Base-by-base conservation (phyloP, 2,113 vertebrate species). In the Mastomys coucha region DNA sequence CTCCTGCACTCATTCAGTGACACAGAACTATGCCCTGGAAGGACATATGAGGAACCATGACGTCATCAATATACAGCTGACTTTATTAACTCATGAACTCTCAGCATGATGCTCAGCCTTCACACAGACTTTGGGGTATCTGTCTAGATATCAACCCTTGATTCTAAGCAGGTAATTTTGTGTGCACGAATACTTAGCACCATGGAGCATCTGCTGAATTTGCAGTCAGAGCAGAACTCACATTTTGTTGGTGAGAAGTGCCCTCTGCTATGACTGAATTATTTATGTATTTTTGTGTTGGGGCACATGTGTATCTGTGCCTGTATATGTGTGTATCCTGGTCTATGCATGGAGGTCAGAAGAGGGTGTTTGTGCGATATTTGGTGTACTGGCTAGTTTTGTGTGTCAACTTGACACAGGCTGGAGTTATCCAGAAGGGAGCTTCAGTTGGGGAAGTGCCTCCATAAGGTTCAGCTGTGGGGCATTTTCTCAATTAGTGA, bases 101-200 rank as follows among this genome's bases (percentile, higher is more conserved):
- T 28, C 39, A 85, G 58, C n/a, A 31, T 14, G 42, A 60, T 58
- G 80, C 24, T 58, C 53, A 58, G 33, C 51, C 33, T 58, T n/a
- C 33, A 58, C 49, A 10, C n/a, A 42, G 53, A 82, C 56, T 28
- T 7, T 42, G n/a, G n/a, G 31, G 11, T 42, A 28, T 63, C 58
- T 42, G n/a, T 42, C n/a, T 31, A 63, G 24, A 42, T 31, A 11
- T 4, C 81, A 84, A 31, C 4, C n/a, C 19, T 84, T 16, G 81
- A 60, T 88, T 88, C 53, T 89, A 87, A 97, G 11, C 58, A 28
- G 31, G 45, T 45, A 60, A 75, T 91, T 93, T 85, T 76, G 33
- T 49, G 33, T 16, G 53, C 0, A 58, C 11, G 91, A 49, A 67
- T 85, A 80, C 24, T 39, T 91, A 73, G 53, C 51, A 89, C 13